phyloP scores from a whole-genome alignment of 2,888 invertebrate genomes.

The Tipula unca region DNA sequence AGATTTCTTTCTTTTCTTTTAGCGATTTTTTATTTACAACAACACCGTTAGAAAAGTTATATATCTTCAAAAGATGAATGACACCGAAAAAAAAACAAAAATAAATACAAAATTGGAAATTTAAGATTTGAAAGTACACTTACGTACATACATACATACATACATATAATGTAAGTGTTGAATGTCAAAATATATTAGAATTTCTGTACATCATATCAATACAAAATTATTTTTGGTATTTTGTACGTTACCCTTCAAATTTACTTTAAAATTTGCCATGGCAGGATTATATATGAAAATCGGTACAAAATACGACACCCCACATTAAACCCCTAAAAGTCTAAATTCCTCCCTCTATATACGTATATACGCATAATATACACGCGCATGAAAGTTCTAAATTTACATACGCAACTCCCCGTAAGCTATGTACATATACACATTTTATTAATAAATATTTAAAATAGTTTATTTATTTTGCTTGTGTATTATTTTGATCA shows the following conservation, averaged over 20 bases:
- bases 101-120: neutral
- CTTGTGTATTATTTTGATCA: neutral
- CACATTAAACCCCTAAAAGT: neutral
- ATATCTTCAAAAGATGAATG: neutral
- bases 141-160: neutral
- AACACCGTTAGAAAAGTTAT: neutral
- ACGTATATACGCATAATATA: neutral
- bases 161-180: neutral
- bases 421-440: neutral
- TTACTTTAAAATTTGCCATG: neutral
- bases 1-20: neutral
- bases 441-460: neutral
- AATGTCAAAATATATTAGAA: neutral
- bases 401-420: conserved; percentile 2
- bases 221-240: neutral
- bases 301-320: neutral
- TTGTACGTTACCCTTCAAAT: neutral
- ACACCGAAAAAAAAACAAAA: neutral
- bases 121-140: neutral
- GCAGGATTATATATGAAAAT: neutral
- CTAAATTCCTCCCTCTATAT: neutral
- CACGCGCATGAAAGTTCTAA: neutral
- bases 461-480: neutral
- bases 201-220: neutral
- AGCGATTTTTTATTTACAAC: neutral